Evolutionary conservation across 1,140 invertebrate genomes (phyloP), one percentile per base, ranked within the genome.

Genomic region (Saxidomus purpurata): DNA sequence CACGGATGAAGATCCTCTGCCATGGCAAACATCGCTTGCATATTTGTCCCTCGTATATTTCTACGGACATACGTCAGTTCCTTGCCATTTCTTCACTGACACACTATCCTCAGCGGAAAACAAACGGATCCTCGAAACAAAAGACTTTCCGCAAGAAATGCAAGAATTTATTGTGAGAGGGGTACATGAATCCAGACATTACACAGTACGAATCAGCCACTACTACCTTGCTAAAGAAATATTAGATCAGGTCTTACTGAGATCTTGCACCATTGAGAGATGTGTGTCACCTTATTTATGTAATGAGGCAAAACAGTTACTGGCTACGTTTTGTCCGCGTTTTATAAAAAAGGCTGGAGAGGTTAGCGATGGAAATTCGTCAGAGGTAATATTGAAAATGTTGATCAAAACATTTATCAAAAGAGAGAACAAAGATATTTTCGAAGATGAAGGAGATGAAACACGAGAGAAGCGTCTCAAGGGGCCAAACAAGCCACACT

Each of bases 201-300:
- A 92, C 11, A 89, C 87, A 19, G 85, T 93, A 11, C 71, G 93
- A 17, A 91, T 92, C 22, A 90, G 90, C 47, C 92, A 93, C 49
- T 91, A 91, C 59, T 36, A 90, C 13, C 59, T 93, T 28, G 93
- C 93, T n/a, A 92, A 89, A 63, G 93, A 93, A 82, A 93, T 93
- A 9, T 55, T 93, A 1, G 92, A 93, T 17, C 91, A 91, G 28
- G 74, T 91, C 15, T 43, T 90, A 19, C 22, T 43, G 11, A 31
- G 43, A 55, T 34, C 34, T 17, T 43, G 19, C 43, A 28, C 43
- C 69, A 25, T 31, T 13, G 22, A 52, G 0, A 25, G 79, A 49
- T 9, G n/a, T 38, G 8, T 19, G 1, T 61, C 69, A 36, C 74
- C 59, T 76, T 40, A 82, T 28, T 55, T 92, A 0, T 63, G 84